Conservation (phyloP, 2,797 vertebrate species). For the Lacerta agilis region DNA sequence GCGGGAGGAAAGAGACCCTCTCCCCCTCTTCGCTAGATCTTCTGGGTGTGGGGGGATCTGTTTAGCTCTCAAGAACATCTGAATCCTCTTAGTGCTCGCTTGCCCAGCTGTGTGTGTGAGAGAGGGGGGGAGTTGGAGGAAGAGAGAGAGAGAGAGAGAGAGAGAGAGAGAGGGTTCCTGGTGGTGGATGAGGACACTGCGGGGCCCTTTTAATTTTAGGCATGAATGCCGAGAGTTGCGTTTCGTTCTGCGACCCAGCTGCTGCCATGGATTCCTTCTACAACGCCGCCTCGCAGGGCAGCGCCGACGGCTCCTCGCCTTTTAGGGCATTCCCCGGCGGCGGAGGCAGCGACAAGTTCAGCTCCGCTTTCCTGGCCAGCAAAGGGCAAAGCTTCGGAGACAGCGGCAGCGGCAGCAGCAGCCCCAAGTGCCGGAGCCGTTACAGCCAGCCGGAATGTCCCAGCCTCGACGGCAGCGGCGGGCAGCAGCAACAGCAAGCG, state of each 20-base stretch:
- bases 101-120: conserved; percentile 80
- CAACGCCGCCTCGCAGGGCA: conserved; percentile 88
- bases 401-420: conserved; percentile 44
- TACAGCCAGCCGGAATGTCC: conserved; percentile 92
- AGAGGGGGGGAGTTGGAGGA: conserved; percentile 56
- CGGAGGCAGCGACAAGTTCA: conserved; percentile 94
- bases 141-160: conserved; percentile 49
- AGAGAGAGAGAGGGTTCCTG: conserved; percentile 63
- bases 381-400: conserved; percentile 95
- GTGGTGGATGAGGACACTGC: conserved; percentile 76
- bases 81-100: conserved; percentile 88
- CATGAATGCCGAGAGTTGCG: conserved; percentile 95
- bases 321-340: conserved; percentile 92
- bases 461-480: conserved; percentile 87
- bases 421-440: conserved; percentile 82
- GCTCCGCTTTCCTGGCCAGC: conserved; percentile 90
- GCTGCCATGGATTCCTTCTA: conserved; percentile 98
- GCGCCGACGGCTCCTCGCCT: conserved; percentile 89
- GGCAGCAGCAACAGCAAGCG: conserved; percentile 64
- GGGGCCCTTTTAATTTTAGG: conserved; percentile 81
- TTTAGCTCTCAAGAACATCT: conserved; percentile 91
- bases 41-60: conserved; percentile 82
- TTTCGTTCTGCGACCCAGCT: conserved; percentile 90
- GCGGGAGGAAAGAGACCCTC: conserved; percentile 71
- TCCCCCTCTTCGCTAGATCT: conserved; percentile 80